These are phyloP conservation scores for Leptinotarsa defecta DNA, from an alignment of 1,140 invertebrate species.

Conservation along the genomic window DNA sequence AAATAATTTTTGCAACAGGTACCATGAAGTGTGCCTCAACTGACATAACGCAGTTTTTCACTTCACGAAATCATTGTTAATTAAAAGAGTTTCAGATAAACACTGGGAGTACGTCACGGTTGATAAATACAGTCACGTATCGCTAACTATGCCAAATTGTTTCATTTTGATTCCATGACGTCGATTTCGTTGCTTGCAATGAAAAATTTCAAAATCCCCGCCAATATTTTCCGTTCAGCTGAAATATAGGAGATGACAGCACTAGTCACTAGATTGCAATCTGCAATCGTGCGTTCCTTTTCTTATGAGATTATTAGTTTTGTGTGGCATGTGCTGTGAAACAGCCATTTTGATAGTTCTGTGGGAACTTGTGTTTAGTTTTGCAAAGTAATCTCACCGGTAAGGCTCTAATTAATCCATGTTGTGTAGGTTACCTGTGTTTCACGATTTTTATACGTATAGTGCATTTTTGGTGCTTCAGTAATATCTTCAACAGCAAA, in stretches of 20 bases:
- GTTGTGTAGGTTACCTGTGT: constrained; percentile 39
- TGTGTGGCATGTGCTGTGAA: constrained; percentile 69
- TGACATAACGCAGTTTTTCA: too few relatives aligned
- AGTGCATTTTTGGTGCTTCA: constrained; percentile 26
- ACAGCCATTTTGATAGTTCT: constrained; percentile 72
- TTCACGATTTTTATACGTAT: constrained; percentile 18
- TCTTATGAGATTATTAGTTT: constrained; percentile 60
- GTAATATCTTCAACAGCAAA: constrained; percentile 34
- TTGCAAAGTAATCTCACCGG: constrained; percentile 56
- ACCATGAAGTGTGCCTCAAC: too few relatives aligned
- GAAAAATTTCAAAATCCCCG: not conserved
- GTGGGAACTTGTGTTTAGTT: constrained; percentile 66
- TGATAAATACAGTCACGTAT: too few relatives aligned
- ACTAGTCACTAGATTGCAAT: constrained; percentile 8
- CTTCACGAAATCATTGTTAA: too few relatives aligned
- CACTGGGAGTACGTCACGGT: too few relatives aligned
- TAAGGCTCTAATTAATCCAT: constrained; percentile 50
- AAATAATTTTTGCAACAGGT: too few relatives aligned
- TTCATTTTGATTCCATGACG: too few relatives aligned
- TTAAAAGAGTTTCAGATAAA: too few relatives aligned
- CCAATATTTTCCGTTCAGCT: not conserved
- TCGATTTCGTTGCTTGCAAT: too few relatives aligned
- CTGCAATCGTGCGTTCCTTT: constrained; percentile 21
- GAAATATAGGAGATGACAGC: constrained; percentile 2
- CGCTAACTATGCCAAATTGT: too few relatives aligned